These are phyloP conservation scores for Mesitornis unicolor DNA, from an alignment of 2,113 vertebrate genomes.

Conservation along the genomic window DNA sequence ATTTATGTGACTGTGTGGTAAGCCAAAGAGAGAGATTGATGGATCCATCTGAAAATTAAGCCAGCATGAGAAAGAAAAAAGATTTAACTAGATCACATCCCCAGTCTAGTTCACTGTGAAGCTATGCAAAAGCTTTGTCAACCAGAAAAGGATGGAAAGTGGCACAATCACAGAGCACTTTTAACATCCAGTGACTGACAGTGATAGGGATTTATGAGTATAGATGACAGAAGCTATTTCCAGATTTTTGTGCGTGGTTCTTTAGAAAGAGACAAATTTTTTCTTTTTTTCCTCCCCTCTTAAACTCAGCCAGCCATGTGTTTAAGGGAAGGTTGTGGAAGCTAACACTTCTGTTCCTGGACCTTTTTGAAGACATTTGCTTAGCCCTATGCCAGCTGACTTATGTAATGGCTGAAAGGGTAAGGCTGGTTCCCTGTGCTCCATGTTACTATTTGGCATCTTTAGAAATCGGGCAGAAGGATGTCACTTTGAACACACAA, in stretches of 20 bases:
- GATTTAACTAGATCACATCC: neutral
- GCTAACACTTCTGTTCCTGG: neutral
- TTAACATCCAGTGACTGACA: neutral
- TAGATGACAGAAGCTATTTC: neutral
- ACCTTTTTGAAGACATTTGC: neutral
- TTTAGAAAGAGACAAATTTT: neutral
- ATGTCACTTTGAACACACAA: neutral
- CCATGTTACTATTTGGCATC: neutral
- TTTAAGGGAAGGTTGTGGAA: neutral
- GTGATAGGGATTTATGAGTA: neutral
- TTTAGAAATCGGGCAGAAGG: conserved; percentile 22
- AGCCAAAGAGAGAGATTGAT: neutral
- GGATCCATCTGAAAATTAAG: neutral
- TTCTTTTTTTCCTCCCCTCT: neutral
- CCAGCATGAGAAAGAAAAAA: neutral
- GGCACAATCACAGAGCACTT: neutral
- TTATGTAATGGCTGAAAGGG: neutral
- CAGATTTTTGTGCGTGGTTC: neutral
- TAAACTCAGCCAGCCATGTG: neutral
- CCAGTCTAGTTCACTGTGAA: neutral
- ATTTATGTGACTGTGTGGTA: neutral
- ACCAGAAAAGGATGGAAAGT: neutral
- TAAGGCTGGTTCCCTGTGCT: neutral
- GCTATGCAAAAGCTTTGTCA: neutral
- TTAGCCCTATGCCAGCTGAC: neutral